Evolutionary conservation across 2,113 vertebrate species (phyloP), one percentile per base, ranked within the genome.

Genomic region (Callochromis pleurospilus): DNA sequence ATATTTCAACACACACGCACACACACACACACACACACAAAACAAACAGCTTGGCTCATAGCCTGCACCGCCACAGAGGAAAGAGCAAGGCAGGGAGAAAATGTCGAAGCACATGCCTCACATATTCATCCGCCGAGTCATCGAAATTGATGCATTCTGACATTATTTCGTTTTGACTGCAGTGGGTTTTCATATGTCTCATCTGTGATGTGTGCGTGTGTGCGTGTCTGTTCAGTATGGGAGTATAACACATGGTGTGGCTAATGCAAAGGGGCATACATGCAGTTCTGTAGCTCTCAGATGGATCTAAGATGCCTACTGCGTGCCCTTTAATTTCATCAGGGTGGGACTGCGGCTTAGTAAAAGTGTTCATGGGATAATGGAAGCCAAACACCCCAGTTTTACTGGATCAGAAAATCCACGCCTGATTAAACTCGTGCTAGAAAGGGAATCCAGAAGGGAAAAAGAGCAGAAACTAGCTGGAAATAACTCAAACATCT

Each of bases 1-100:
- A 95, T 95, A 94, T 93, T 94, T 94, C 91, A 94, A 89, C 80
- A 81, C 85, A 38, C 77, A 83, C 62, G 55, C 77, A 54, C 21
- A 1, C 24, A 12, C n/a, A 4, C 51, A 4, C n/a, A 13, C 54
- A 86, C 80, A 81, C 87, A 40, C 82, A 55, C 54, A 83, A 87
- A 92, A 85, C 87, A 91, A 90, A 90, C 80, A 47, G 79, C 91
- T 87, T 92, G 92, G 90, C 91, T 81, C 84, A 70, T 77, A 77
- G 91, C 89, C 84, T 86, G 84, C 45, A 13, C 84, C 38, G 11
- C 70, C 88, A 93, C 82, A 90, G 86, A 81, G 60, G 81, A 80
- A 70, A 88, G 85, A 88, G 58, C 7, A 24, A 77, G 88, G 73
- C 79, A 82, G 80, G 65, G 81, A 86, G 81, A 79, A 81, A 88